Evolutionary conservation across 1,140 invertebrate species (phyloP), one percentile per base, ranked within the genome.

Genomic region (Cherax destructor): DNA sequence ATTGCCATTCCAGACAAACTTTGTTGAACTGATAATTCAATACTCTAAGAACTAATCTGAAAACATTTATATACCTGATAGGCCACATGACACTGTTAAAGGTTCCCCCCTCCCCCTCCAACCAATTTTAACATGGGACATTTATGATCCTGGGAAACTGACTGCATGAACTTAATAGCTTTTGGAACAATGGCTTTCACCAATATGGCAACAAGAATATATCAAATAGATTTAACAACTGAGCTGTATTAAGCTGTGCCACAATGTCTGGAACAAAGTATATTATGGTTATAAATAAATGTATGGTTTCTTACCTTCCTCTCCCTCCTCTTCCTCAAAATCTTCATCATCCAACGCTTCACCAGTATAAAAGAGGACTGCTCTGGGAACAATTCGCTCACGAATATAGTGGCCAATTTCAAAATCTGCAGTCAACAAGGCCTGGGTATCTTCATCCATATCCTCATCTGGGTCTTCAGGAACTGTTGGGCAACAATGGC

Each of bases 361-460:
- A 21, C 93, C 99, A 93, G 99, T 99, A 94, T 97, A 99, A 93
- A 98, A 99, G 50, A 99, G 96, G 81, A 99, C 97, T 93, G 98
- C 98, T 94, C 97, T 96, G 50, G 98, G 98, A 93, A 99, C 97
- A 93, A 99, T 97, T 92, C 97, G 96, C 94, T 99, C 98, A 93
- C 98, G 96, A 94, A 99, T 97, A 94, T 99, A 99, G 95, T 99
- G 98, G n/a, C 99, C 99, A 94, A 99, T 98, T 95, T 99, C 98
- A 95, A 99, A 99, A 95, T 99, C 98, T 92, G 97, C 97, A 6
- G 97, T 97, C 92, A 99, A 94, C 84, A 99, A 94, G 93, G 97
- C 96, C 94, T 97, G 95, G 30, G 96, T 95, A 59, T 97, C 97
- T 85, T 97, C 96, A 93, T 98, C 97, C 74, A 98, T 95, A 88